These are phyloP conservation scores for Bhutanitis thaidina DNA, from an alignment of 2,888 invertebrate genomes.

Conservation along the genomic window DNA sequence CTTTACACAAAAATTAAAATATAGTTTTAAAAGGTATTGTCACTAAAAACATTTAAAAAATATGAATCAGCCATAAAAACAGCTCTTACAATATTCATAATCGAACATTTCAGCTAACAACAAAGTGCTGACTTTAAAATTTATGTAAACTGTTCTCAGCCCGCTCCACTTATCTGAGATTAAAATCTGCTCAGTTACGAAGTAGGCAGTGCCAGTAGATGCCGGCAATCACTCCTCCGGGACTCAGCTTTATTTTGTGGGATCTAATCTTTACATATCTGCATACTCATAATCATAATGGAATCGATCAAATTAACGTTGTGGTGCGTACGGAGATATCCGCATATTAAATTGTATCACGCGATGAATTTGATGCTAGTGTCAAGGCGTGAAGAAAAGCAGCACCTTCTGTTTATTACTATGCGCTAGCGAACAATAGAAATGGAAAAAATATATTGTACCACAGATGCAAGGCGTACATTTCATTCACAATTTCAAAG, in stretches of 20 bases:
- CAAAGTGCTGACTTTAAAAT: conserved; percentile 76
- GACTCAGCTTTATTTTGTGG: conserved; percentile 65
- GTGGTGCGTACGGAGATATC: conserved; percentile 17
- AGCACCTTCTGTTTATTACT: no score
- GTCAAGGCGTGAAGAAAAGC: no score
- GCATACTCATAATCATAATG: conserved; percentile 77
- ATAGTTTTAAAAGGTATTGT: no score
- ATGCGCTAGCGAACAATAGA: no score
- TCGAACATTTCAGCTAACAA: conserved; percentile 74
- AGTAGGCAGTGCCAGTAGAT: conserved; percentile 54
- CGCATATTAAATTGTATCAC: not conserved
- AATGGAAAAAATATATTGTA: no score
- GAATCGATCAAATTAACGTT: conserved; percentile 73
- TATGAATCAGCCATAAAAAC: no score
- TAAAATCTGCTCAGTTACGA: conserved; percentile 65
- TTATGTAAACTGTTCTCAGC: conserved; percentile 76
- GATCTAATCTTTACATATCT: conserved; percentile 68
- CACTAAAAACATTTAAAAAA: no score
- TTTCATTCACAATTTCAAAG: no score
- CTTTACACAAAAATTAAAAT: no score
- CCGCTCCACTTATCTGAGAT: conserved; percentile 73
- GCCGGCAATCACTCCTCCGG: conserved; percentile 70
- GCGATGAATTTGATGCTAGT: not conserved
- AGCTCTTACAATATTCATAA: conserved; percentile 38
- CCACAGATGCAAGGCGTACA: no score